Evolutionary conservation across 1,140 invertebrate species (phyloP).

Genomic region (Plutomurus gul): DNA sequence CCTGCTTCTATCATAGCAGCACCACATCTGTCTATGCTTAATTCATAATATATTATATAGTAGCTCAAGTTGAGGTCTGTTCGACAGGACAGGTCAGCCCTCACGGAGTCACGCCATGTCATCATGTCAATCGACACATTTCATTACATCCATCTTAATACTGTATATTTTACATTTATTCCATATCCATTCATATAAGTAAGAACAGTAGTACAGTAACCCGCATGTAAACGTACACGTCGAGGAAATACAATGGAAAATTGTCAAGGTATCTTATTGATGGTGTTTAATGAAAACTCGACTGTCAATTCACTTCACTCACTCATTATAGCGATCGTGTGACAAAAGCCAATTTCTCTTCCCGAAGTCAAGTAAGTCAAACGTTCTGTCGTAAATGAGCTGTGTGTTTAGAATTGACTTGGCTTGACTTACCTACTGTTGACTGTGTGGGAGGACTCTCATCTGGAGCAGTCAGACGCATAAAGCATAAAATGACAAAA

Average conservation of each 20-base stretch:
- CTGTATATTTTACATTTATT: background rate
- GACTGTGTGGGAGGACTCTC: background rate
- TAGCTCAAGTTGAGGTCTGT: background rate
- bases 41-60: too few relatives aligned
- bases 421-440: background rate
- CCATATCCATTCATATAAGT: background rate
- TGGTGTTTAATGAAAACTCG: slow-evolving; percentile 15
- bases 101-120: slow-evolving; percentile 14
- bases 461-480: background rate
- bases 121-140: slow-evolving; percentile 4
- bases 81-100: slow-evolving; percentile 23
- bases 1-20: too few relatives aligned
- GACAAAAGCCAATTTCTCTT: slow-evolving; percentile 24
- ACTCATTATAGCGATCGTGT: background rate
- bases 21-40: too few relatives aligned
- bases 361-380: slow-evolving; percentile 1
- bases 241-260: background rate
- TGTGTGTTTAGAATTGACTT: too few relatives aligned
- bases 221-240: background rate
- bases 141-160: background rate
- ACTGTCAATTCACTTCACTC: background rate
- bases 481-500: background rate
- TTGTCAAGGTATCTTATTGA: background rate
- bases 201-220: background rate
- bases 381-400: slow-evolving; percentile 1